Evolutionary conservation across 2,888 invertebrate species (phyloP), one percentile per base, ranked within the genome.

Genomic region (Drosophila peninsularis): DNA sequence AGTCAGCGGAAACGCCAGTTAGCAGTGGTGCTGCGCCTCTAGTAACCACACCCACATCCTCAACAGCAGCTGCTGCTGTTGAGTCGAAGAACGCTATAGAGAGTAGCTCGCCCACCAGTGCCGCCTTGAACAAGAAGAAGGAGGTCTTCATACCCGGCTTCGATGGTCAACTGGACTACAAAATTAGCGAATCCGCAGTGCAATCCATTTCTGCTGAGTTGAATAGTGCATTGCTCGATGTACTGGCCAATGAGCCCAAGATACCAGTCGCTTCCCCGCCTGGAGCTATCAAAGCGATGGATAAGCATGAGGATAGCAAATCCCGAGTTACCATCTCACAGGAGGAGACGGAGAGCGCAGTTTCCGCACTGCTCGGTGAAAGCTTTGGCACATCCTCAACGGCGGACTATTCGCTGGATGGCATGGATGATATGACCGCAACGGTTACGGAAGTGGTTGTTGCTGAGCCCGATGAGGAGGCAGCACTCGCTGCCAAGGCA

Each of bases 341-440:
- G 92, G 97, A 97, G 93, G 97, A 98, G 93, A 98, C 97, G 0
- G 97, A 97, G 92, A 97, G 97, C 91, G 98, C 98, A 0, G 97
- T 98, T 0, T 97, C 97, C 10, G 97, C 97, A 1, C 93, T 98
- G 32, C 92, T 98, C 60, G 97, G 96, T 30, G 97, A 97, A 92
- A 97, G 97, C 78, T 97, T 97, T 89, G 96, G 96, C 1, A 95
- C 94, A 10, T 93, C 93, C 0, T 91, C 90, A 1, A 89, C 86
- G 17, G 93, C 93, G 62, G 94, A 94, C 78, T 95, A 95, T 91
- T 90, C 91, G 0, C 80, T 91, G 27, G 91, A 92, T 37, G 87
- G 88, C 47, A 82, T 91, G 58, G 86, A 90, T 54, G 88, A 91
- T 34, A 79, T 91, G 73, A 62, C 72, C 9, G 82, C 86, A 1